Evolutionary conservation across 2,888 invertebrate species (phyloP), one percentile per base, ranked within the genome.

Genomic region (Aphelenchoides bicaudatus): DNA sequence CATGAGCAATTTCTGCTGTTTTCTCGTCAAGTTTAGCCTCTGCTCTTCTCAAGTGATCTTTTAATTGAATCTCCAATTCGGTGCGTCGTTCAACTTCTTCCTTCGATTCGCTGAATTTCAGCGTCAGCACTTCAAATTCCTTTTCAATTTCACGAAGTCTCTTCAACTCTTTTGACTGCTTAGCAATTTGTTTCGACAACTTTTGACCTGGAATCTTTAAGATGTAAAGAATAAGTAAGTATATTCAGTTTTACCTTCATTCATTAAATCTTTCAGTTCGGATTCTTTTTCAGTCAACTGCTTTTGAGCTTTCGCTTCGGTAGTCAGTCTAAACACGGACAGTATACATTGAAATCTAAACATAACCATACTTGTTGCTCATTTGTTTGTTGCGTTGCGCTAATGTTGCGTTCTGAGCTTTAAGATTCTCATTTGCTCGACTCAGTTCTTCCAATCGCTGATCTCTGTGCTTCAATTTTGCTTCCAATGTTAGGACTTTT

Each of bases 201-300:
- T 59, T 61, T 50, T 68, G 64, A 8, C 67, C 65, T 65, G 25
- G 46, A 65, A 43, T 39, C 13, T 34, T 34, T 34, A n/a, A n/a
- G n/a, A n/a, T n/a, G n/a, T n/a, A n/a, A n/a, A n/a, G n/a, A n/a
- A n/a, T n/a, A n/a, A n/a, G n/a, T n/a, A n/a, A n/a, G n/a, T n/a
- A n/a, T n/a, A n/a, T n/a, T n/a, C n/a, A n/a, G n/a, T n/a, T 23
- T 21, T 51, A 65, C 70, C 72, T 62, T 72, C 72, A 23, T 65
- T 68, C 54, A 73, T 58, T 16, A 72, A 53, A 13, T 72, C 72
- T 21, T 60, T 58, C 21, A 67, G 52, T 38, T 70, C 70, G n/a
- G 62, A 62, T 16, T 69, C 69, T 39, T 71, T 73, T 25, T 66
- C 63, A 0, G 58, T 64, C 37, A 73, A 27, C 48, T 70, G 66